Evolutionary conservation across 1,140 invertebrate genomes (phyloP).

Genomic region (Drosophila bifasciata): DNA sequence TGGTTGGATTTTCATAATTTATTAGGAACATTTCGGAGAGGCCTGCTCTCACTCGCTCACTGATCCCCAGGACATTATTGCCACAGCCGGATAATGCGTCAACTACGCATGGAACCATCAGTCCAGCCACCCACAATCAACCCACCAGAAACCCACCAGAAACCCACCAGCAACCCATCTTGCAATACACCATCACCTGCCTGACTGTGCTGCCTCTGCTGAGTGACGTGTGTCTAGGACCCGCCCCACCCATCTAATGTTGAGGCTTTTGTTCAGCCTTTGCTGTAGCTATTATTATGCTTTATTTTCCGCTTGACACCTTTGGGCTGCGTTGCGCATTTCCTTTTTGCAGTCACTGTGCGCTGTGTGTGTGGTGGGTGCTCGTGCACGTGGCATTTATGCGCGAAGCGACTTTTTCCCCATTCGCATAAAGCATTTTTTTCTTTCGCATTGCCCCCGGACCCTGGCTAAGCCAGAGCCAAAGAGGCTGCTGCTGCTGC

Average conservation of each 20-base stretch:
- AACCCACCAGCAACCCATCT: too few relatives aligned
- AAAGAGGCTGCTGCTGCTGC: slow-evolving; percentile 24
- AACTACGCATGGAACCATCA: slow-evolving; percentile 15
- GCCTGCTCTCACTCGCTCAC: slow-evolving; percentile 7
- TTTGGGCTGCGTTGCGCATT: slow-evolving; percentile 78
- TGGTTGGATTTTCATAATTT: slow-evolving; percentile 54
- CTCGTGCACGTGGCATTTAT: slow-evolving; percentile 49
- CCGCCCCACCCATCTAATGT: not conserved
- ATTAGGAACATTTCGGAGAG: slow-evolving; percentile 40
- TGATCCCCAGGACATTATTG: slow-evolving; percentile 8
- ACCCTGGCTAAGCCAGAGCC: slow-evolving; percentile 40
- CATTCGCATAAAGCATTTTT: slow-evolving; percentile 37
- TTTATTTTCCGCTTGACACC: slow-evolving; percentile 82
- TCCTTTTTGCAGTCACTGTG: slow-evolving; percentile 60
- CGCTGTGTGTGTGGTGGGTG: slow-evolving; percentile 3
- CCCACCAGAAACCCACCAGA: too few relatives aligned
- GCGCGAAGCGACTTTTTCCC: slow-evolving; percentile 26
- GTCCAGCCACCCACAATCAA: too few relatives aligned
- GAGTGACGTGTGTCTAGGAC: slow-evolving; percentile 35
- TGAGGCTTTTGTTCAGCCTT: slow-evolving; percentile 32
- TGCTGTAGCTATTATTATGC: slow-evolving; percentile 66
- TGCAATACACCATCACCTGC: too few relatives aligned
- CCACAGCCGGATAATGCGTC: slow-evolving; percentile 36
- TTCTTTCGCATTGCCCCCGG: slow-evolving; percentile 22
- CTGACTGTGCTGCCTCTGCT: not conserved